Conservation (phyloP, 2,888 invertebrate species). For the Stratiomys singularior region DNA sequence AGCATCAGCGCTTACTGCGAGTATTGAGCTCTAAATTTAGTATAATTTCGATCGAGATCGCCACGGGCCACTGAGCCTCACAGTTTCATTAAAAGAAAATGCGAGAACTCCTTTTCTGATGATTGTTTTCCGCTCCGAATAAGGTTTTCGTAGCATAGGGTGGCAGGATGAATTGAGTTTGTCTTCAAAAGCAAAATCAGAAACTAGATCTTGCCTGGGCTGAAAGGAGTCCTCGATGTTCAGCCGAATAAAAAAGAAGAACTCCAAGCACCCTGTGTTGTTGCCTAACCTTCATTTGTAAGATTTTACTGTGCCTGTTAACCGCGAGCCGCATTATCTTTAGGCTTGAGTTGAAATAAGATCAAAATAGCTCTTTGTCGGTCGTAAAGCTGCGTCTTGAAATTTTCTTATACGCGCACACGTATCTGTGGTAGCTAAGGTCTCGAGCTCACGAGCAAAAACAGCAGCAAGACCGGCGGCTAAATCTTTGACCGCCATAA, state of each 20-base stretch:
- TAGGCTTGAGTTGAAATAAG: not conserved
- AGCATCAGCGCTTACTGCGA: not conserved
- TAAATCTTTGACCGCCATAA: not conserved
- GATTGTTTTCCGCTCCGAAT: no score
- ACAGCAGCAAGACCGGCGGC: conserved; percentile 24
- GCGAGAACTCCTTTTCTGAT: not conserved
- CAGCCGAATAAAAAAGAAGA: no score
- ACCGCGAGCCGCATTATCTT: not conserved
- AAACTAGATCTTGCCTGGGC: no score
- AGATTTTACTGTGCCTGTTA: not conserved
- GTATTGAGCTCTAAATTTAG: no score
- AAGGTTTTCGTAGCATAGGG: no score
- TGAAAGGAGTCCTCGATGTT: no score
- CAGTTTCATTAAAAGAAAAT: not conserved
- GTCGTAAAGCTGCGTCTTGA: conserved; percentile 14
- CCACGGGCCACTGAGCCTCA: not conserved
- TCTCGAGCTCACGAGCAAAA: not conserved
- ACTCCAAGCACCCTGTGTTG: no score
- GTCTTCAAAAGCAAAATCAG: no score
- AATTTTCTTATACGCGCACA: no score
- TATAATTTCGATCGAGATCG: not conserved
- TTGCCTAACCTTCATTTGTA: no score
- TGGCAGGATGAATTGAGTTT: no score
- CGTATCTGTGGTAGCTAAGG: conserved; percentile 4
- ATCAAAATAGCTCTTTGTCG: conserved; percentile 24